phyloP scores from a whole-genome alignment of 2,797 vertebrate species.

The Coendou prehensilis region DNA sequence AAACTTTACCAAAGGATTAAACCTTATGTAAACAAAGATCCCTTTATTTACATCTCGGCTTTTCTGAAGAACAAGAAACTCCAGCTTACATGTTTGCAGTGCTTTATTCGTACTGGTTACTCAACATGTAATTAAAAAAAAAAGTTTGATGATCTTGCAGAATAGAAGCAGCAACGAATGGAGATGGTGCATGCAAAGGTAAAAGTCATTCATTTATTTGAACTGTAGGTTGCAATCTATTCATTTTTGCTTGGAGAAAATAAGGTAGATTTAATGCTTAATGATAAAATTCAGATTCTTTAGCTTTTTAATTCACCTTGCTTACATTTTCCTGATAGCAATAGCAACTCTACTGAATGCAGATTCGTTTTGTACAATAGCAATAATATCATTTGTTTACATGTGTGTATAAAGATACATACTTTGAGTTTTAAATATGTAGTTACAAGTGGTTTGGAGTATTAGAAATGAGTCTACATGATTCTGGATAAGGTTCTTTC shows the following conservation, averaged over 20 bases:
- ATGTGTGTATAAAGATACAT: neutral
- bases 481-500: neutral
- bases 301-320: neutral
- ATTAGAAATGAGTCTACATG: neutral
- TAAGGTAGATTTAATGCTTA: neutral
- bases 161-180: neutral
- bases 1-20: slow-evolving; percentile 80
- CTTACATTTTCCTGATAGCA: neutral
- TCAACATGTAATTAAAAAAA: neutral
- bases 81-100: neutral
- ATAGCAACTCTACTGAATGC: neutral
- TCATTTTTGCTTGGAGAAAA: slow-evolving; percentile 15
- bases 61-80: neutral
- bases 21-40: slow-evolving; percentile 79
- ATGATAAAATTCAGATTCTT: neutral
- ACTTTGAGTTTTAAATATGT: neutral
- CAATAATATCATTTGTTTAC: neutral
- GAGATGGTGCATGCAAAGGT: slow-evolving; percentile 65
- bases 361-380: neutral
- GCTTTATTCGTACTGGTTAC: neutral
- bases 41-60: slow-evolving; percentile 57
- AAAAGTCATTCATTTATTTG: slow-evolving; percentile 49
- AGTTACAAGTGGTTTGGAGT: neutral
- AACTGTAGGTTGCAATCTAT: neutral
- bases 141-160: neutral